These are phyloP conservation scores for Globicephala melas DNA, from an alignment of 2,113 vertebrate genomes.

Conservation along the genomic window DNA sequence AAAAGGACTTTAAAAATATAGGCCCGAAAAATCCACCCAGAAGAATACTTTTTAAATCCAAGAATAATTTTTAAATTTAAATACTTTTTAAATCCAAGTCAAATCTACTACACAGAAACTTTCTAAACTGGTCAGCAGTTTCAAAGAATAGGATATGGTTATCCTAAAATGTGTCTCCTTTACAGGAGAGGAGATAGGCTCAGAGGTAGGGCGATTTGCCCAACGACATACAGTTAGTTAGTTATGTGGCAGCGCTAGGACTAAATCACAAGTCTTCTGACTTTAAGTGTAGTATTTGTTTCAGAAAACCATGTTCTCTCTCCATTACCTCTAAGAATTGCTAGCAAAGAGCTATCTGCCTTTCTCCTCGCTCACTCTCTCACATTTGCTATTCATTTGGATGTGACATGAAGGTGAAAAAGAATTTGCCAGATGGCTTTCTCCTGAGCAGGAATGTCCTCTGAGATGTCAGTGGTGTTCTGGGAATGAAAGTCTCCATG, in stretches of 20 bases:
- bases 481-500: background rate
- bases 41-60: background rate
- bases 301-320: background rate
- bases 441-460: background rate
- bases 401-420: background rate
- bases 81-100: background rate
- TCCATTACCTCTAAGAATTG: background rate
- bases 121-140: background rate
- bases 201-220: background rate
- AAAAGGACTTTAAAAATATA: background rate
- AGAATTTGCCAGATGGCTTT: background rate
- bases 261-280: background rate
- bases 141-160: background rate
- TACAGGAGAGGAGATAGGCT: background rate
- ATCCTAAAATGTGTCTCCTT: background rate
- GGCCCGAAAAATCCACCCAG: background rate
- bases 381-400: background rate
- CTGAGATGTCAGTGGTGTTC: background rate
- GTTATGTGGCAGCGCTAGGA: background rate
- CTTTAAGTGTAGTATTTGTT: background rate
- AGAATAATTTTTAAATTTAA: background rate
- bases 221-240: background rate
- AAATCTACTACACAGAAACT: background rate
- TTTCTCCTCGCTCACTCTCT: background rate
- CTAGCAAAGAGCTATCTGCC: background rate